These are phyloP conservation scores for Panthera uncia DNA, from an alignment of 2,113 vertebrate species.

Conservation along the genomic window DNA sequence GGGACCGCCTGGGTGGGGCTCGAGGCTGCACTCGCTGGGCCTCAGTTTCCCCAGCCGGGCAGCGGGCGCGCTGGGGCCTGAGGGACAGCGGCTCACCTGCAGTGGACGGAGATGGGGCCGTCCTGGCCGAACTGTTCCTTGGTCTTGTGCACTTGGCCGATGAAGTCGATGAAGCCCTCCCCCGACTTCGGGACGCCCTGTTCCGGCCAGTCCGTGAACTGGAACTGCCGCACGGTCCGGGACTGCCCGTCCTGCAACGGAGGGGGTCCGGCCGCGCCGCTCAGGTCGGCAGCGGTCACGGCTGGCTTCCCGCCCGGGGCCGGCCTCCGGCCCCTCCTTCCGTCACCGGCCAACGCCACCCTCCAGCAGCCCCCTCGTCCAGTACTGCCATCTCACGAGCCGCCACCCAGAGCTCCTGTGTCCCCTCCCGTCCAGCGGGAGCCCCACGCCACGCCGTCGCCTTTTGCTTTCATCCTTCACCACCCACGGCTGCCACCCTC, in stretches of 20 bases:
- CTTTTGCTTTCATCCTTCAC: accelerated
- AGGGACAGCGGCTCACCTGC: constrained; percentile 86
- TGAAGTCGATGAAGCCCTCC: constrained; percentile 98
- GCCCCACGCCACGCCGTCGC: accelerated
- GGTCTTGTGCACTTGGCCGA: constrained; percentile 99
- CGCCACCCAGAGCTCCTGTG: too few species aligned
- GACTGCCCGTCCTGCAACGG: constrained; percentile 95
- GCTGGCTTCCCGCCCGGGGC: background rate
- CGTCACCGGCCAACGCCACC: background rate
- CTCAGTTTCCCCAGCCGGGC: background rate
- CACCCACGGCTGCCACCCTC: accelerated
- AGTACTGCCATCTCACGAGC: accelerated
- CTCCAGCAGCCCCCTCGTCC: accelerated
- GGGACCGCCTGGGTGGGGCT: accelerated
- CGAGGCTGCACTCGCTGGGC: background rate
- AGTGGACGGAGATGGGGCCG: constrained; percentile 98
- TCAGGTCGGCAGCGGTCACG: accelerated
- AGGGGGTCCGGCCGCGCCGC: accelerated
- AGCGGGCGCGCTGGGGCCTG: accelerated
- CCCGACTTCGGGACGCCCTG: constrained; percentile 98
- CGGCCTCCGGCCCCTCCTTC: accelerated
- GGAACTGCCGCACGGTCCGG: constrained; percentile 97
- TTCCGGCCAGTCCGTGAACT: constrained; percentile 99
- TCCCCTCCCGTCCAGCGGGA: accelerated
- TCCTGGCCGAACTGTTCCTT: constrained; percentile 99